Evolutionary conservation across 92 coral and sea anemone genomes (phyloP), one percentile per base, ranked within the genome.

Genomic region (Phymanthus crucifer): DNA sequence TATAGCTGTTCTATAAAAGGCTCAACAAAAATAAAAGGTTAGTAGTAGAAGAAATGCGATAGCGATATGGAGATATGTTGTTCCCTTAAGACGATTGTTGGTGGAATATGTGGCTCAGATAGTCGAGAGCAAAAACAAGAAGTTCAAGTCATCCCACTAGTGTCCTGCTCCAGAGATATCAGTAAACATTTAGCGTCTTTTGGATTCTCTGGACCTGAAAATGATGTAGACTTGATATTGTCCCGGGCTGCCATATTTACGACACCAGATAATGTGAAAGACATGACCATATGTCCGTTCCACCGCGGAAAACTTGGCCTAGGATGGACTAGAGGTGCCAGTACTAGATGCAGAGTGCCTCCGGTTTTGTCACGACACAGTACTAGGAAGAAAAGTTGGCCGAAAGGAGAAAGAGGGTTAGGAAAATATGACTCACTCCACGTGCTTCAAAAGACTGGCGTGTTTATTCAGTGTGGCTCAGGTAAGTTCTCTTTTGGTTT

Each of bases 331-430:
- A 89, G 83, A 65, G 79, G 85, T 33, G 61, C 61, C 21, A 82
- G 83, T 75, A 83, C 65, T 19, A 89, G 84, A 70, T 89, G 85
- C 83, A 78, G 90, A 70, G 83, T 86, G 56, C 93, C 90, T 34
- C 75, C 76, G 34, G 66, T 37, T 32, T 57, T 82, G 43, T 89
- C 88, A 46, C 21, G 58, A 58, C 90, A 89, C 65, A 82, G 90
- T 66, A 76, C 66, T 14, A 54, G 1, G 31, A 79, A 83, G 65
- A 66, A 80, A 83, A 77, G 40, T 73, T 89, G 90, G 88, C 90
- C 93, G 21, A 89, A 86, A 66, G 90, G 90, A 48, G 88, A 89
- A 66, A 76, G 90, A 77, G 88, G 88, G 43, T 57, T 86, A 10
- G 83, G 85, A 3, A 86, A 82, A 86, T 71, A 54, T 14, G 87